Base-by-base conservation (phyloP, 1,140 invertebrate species). In the Geopemphigus sp. region DNA sequence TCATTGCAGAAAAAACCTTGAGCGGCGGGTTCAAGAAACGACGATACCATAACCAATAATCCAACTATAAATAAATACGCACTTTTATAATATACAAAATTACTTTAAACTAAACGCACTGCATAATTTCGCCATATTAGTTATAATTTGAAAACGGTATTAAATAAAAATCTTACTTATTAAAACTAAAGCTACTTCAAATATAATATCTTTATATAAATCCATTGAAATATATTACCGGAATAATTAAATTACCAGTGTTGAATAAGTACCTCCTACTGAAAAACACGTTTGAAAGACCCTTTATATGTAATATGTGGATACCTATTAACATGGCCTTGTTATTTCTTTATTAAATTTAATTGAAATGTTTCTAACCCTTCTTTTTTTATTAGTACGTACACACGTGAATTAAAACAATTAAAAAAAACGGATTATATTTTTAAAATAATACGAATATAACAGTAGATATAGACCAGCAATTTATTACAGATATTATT, bases 1-100 rank as follows among this genome's bases (percentile, higher is more conserved):
- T 91, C 91, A 84, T 90, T 87, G 84, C 90, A 91, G 84, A 88
- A 90, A 83, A 91, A 91, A 29, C 91, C 90, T 45, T 89, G 85
- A 57, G 87, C 83, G 82, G 85, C 88, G 12, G 90, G 89, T n/a
- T 84, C 84, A 64, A 83, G 64, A 15, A 84, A n/a, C 22, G 82
- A 81, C 24, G 83, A 81, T 19, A 85, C 15, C 22, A 85, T 57
- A 19, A 85, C 64, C 10, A 84, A 78, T 53, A 86, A 26, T 19
- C 84, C 85, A 80, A 85, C 85, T 86, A 81, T 61, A 50, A 81
- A 24, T 17, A 86, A 84, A 86, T 83, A 32, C 84, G 85, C 45
- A 32, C 29, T 19, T 32, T 4, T 50, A 66, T 10, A 45, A 45
- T 5, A n/a, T 39, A 32, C 29, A 54, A 19, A 19, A 5, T 0